Conservation (phyloP, 2,113 vertebrate genomes). For the Carassius carassius region DNA sequence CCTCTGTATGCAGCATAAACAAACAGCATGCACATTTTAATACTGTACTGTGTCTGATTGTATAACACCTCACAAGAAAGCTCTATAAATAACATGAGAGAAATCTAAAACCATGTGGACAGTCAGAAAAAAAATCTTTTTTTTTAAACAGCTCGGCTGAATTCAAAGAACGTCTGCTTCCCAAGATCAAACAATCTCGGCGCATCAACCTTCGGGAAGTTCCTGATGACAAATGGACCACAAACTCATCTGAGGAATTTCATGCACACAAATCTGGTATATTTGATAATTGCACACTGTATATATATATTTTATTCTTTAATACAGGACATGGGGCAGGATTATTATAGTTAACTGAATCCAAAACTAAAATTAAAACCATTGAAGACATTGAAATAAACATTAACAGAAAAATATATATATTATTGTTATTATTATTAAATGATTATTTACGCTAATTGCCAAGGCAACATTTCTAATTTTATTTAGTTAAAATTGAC, state of each 20-base stretch:
- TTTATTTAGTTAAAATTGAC: too few relatives aligned
- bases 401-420: too few relatives aligned
- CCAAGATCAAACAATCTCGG: neutral
- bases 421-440: too few relatives aligned
- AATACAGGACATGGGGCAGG: neutral
- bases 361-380: too few relatives aligned
- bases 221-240: conserved; percentile 41
- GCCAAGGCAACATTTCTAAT: too few relatives aligned
- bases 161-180: conserved; percentile 41
- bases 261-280: conserved; percentile 36
- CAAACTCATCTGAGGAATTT: conserved; percentile 52
- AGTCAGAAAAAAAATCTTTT: too few relatives aligned
- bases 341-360: neutral
- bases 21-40: neutral
- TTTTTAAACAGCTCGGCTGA: conserved; percentile 22
- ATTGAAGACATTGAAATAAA: too few relatives aligned
- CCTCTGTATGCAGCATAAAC: neutral
- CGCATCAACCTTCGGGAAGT: conserved; percentile 46
- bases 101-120: too few relatives aligned
- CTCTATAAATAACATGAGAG: neutral
- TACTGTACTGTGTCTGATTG: neutral
- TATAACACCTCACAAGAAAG: neutral
- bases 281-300: neutral
- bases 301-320: neutral
- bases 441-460: too few relatives aligned